These are phyloP conservation scores for Coelopa frigida DNA, from an alignment of 1,140 invertebrate species.

Conservation along the genomic window DNA sequence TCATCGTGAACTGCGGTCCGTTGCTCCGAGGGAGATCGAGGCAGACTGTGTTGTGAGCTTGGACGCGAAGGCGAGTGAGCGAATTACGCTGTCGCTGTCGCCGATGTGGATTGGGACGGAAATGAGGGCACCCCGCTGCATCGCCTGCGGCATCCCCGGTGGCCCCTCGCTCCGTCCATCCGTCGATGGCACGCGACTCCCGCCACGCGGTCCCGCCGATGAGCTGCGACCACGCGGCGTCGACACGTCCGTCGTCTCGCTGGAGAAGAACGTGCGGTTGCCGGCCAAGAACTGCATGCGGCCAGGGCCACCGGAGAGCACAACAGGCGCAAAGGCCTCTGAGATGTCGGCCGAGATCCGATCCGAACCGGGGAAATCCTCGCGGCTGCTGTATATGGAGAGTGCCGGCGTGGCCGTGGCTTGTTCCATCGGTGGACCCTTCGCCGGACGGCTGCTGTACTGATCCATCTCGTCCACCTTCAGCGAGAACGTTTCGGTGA, in stretches of 20 bases:
- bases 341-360: slow-evolving; percentile 23
- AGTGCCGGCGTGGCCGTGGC: slow-evolving; percentile 15
- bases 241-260: slow-evolving; percentile 33
- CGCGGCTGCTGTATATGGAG: slow-evolving; percentile 36
- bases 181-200: slow-evolving; percentile 23
- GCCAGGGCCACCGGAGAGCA: slow-evolving; percentile 24
- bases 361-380: slow-evolving; percentile 32
- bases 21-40: slow-evolving; percentile 30
- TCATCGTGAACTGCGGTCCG: slow-evolving; percentile 15
- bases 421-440: slow-evolving; percentile 21
- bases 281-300: slow-evolving; percentile 17
- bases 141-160: too few relatives aligned
- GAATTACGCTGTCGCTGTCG: slow-evolving; percentile 14
- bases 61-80: background rate
- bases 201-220: slow-evolving; percentile 16
- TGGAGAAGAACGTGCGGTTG: slow-evolving; percentile 31
- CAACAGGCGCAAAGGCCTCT: slow-evolving; percentile 34
- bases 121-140: slow-evolving; percentile 20
- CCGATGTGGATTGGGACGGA: slow-evolving; percentile 34
- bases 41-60: slow-evolving; percentile 1
- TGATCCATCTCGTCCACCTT: slow-evolving; percentile 44
- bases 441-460: slow-evolving; percentile 24
- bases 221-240: slow-evolving; percentile 19
- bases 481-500: slow-evolving; percentile 37
- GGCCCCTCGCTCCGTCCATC: slow-evolving; percentile 9